Percentiles rank a stretch among this genome's conserved stretches.
Evolutionary conservation across 1,140 invertebrate species (phyloP).

Genomic region (Lordiphosa collinella): DNA sequence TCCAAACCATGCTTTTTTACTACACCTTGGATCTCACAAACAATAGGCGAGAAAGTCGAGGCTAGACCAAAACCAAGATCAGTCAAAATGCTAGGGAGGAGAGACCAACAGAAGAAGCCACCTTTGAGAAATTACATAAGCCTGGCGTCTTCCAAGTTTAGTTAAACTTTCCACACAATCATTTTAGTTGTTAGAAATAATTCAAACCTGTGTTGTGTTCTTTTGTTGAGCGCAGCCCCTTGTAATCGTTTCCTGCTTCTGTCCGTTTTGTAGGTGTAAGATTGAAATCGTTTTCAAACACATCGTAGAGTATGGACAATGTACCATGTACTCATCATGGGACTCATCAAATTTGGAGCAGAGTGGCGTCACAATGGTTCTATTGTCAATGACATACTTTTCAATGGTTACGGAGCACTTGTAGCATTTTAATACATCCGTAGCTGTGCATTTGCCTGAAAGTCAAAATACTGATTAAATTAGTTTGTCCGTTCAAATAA

Average conservation of each 20-base stretch:
- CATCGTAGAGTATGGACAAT: slow-evolving; percentile 89
- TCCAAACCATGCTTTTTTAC: too few relatives aligned
- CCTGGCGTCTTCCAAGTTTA: too few relatives aligned
- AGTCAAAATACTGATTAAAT: slow-evolving; percentile 9
- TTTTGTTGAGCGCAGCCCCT: slow-evolving; percentile 88
- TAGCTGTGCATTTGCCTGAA: slow-evolving; percentile 22
- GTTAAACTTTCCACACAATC: too few relatives aligned
- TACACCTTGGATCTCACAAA: too few relatives aligned
- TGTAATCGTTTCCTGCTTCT: slow-evolving; percentile 83
- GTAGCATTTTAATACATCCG: slow-evolving; percentile 82
- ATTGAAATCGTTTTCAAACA: slow-evolving; percentile 87
- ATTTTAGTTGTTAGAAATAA: not conserved
- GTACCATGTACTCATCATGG: slow-evolving; percentile 82
- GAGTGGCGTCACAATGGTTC: slow-evolving; percentile 81
- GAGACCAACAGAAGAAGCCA: too few relatives aligned
- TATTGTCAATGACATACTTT: slow-evolving; percentile 51
- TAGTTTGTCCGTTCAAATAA: not conserved
- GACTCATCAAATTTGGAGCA: slow-evolving; percentile 87
- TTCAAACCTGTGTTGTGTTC: slow-evolving; percentile 81
- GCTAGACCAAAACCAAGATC: too few relatives aligned
- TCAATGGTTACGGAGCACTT: slow-evolving; percentile 84
- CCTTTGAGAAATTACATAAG: too few relatives aligned
- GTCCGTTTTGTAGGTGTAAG: slow-evolving; percentile 83
- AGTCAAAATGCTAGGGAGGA: too few relatives aligned
- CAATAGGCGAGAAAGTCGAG: too few relatives aligned